Percentiles rank a stretch among this genome's conserved stretches.
These are phyloP conservation scores for Dendrolimus punctatus DNA, from an alignment of 1,140 invertebrate species.

Conservation along the genomic window DNA sequence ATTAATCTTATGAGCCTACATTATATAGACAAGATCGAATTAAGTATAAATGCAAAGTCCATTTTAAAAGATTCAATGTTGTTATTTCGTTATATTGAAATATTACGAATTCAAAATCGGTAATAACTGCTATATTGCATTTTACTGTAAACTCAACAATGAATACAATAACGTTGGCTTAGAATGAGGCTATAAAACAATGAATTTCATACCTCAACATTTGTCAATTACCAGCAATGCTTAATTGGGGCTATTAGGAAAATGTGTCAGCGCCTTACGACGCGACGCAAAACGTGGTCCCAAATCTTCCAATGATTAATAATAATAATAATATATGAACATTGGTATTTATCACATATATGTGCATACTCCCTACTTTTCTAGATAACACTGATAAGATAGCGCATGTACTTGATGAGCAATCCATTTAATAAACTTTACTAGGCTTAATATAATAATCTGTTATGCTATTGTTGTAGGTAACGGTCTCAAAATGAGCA, in stretches of 20 bases:
- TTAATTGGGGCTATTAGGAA: conserved; percentile 62
- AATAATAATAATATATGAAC: conserved; percentile 20
- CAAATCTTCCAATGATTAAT: conserved; percentile 24
- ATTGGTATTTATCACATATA: conserved; percentile 36
- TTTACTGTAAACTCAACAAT: no score
- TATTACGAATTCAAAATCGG: no score
- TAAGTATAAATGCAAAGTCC: no score
- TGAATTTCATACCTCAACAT: conserved; percentile 12
- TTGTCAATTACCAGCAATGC: conserved; percentile 31
- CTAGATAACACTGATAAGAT: conserved; percentile 67
- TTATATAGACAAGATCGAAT: no score
- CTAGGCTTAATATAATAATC: conserved; percentile 19
- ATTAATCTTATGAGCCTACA: no score
- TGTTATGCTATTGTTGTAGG: conserved; percentile 64
- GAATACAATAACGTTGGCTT: neutral
- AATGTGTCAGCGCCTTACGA: conserved; percentile 56
- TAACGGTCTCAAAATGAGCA: conserved; percentile 68
- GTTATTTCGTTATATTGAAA: no score
- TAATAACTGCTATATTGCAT: no score
- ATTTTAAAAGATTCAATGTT: no score
- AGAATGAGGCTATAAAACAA: conserved; percentile 13
- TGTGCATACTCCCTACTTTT: conserved; percentile 47
- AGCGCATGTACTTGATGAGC: conserved; percentile 27
- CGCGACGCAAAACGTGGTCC: conserved; percentile 31
- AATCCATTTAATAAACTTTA: conserved; percentile 11